phyloP scores from a whole-genome alignment of 2,888 invertebrate species.

The Melipona bicolor region DNA sequence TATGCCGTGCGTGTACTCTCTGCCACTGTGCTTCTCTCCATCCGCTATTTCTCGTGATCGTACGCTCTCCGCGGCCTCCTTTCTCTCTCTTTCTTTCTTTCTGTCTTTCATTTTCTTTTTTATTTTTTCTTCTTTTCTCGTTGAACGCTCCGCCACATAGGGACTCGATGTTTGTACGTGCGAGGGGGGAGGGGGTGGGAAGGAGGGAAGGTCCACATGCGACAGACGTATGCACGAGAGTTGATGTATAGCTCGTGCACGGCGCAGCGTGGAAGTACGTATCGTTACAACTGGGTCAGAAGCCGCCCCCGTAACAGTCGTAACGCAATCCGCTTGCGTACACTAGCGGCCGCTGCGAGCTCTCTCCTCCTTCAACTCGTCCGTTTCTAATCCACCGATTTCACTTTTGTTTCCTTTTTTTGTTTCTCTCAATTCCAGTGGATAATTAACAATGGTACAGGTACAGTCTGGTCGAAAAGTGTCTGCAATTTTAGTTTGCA shows the following conservation, averaged over 20 bases:
- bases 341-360: slow-evolving; percentile 53
- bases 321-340: slow-evolving; percentile 61
- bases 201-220: slow-evolving; percentile 56
- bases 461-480: too few relatives aligned
- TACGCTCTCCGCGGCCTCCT: background rate
- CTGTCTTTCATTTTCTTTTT: background rate
- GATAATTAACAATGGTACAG: too few relatives aligned
- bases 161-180: slow-evolving; percentile 50
- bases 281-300: slow-evolving; percentile 65
- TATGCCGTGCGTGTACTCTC: slow-evolving; percentile 44
- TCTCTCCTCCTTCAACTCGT: background rate
- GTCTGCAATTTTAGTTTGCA: too few relatives aligned
- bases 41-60: slow-evolving; percentile 35
- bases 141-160: slow-evolving; percentile 17
- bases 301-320: slow-evolving; percentile 66
- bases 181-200: slow-evolving; percentile 9
- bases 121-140: background rate
- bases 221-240: slow-evolving; percentile 63
- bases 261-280: slow-evolving; percentile 69
- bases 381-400: background rate
- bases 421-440: too few relatives aligned
- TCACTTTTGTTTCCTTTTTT: too few relatives aligned
- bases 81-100: background rate
- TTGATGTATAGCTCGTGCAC: slow-evolving; percentile 62
- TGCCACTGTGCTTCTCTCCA: slow-evolving; percentile 19